Percentiles rank a stretch among this genome's conserved stretches.
phyloP scores from a whole-genome alignment of 2,797 vertebrate genomes.

The Pristis pectinata region DNA sequence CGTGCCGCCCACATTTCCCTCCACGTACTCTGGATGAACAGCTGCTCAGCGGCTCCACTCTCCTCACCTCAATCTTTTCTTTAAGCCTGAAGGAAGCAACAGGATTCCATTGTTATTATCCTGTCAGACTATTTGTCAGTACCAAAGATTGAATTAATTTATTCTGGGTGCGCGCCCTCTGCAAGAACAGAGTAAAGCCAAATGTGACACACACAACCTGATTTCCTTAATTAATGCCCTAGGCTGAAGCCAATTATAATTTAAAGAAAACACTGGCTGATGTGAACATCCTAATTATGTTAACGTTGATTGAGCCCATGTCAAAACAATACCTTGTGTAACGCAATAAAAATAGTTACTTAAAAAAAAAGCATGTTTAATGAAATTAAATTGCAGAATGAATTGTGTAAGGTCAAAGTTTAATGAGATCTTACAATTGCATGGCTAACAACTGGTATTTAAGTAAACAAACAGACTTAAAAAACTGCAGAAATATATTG shows the following conservation, averaged over 20 bases:
- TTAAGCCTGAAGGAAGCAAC: neutral
- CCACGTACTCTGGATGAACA: neutral
- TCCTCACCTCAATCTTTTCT: neutral
- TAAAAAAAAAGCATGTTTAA: neutral
- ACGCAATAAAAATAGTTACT: neutral
- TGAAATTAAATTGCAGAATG: conserved; percentile 12
- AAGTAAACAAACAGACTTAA: neutral
- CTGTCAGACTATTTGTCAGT: neutral
- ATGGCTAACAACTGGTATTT: neutral
- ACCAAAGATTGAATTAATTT: conserved; percentile 18
- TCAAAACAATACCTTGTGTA: neutral
- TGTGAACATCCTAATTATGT: conserved; percentile 8
- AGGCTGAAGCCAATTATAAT: conserved; percentile 17
- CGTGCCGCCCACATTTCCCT: no score
- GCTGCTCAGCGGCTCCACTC: neutral
- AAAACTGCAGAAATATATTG: neutral
- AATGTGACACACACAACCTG: neutral
- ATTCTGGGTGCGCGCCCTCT: conserved; percentile 15
- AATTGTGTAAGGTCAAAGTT: neutral
- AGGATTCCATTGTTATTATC: neutral
- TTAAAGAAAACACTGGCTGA: neutral
- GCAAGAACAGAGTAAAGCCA: conserved; percentile 2
- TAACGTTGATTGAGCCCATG: conserved; percentile 5
- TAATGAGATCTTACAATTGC: neutral
- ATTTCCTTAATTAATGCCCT: neutral